Percentiles rank a stretch among this genome's conserved stretches.
Evolutionary conservation across 2,797 vertebrate genomes (phyloP).

Genomic region (Crenichthys baileyi): DNA sequence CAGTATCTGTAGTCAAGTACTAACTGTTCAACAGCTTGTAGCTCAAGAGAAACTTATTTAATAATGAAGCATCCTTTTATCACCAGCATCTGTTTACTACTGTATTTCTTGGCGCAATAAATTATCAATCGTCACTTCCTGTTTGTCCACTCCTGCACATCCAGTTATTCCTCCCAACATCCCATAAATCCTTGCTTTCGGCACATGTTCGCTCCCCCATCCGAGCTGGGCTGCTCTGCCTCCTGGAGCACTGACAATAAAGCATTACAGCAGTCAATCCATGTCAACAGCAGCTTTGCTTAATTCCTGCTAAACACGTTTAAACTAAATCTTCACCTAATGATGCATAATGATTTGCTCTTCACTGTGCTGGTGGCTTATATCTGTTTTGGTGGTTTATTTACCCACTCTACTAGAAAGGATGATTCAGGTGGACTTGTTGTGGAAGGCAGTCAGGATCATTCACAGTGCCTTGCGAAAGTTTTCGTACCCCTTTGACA

Average conservation of each 20-base stretch:
- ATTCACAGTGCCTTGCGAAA: constrained; percentile 32
- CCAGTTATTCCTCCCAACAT: constrained; percentile 75
- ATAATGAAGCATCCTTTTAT: constrained; percentile 6
- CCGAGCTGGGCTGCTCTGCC: constrained; percentile 78
- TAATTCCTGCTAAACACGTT: constrained; percentile 89
- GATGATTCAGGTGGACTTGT: constrained; percentile 72
- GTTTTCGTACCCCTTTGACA: background rate
- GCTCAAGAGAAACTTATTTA: background rate
- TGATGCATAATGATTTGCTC: constrained; percentile 88
- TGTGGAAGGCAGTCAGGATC: constrained; percentile 34
- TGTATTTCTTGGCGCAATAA: constrained; percentile 47
- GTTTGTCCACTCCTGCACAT: constrained; percentile 72
- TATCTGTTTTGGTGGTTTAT: constrained; percentile 76
- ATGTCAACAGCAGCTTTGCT: constrained; percentile 90
- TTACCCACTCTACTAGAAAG: constrained; percentile 63
- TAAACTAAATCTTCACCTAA: constrained; percentile 90
- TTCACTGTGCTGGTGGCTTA: constrained; percentile 79
- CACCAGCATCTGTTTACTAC: background rate
- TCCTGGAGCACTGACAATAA: constrained; percentile 88
- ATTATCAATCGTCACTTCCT: constrained; percentile 45
- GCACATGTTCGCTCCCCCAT: constrained; percentile 72
- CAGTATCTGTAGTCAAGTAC: background rate
- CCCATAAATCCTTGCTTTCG: constrained; percentile 83
- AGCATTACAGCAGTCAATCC: constrained; percentile 89
- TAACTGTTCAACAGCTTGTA: background rate